A percentile compares a stretch with the other conserved stretches of the same genome.
Evolutionary conservation across 2,888 invertebrate species (phyloP).

Genomic region (Macaria liturata): DNA sequence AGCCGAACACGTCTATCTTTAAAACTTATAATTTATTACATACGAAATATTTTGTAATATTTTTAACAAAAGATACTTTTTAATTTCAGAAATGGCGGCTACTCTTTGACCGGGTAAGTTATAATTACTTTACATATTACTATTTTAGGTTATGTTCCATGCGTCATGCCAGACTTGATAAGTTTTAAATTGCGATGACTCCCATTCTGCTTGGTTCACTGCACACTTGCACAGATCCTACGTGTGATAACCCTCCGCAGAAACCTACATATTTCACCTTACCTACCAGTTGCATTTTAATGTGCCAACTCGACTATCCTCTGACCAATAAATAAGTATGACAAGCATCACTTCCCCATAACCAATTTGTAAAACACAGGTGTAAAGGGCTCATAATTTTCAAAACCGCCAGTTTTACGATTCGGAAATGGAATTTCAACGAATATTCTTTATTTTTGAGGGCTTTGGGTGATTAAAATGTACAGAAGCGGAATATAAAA

Average conservation of each 20-base stretch:
- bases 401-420: slow-evolving; percentile 63
- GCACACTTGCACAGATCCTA: slow-evolving; percentile 10
- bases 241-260: slow-evolving; percentile 18
- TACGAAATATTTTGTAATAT: too few relatives aligned
- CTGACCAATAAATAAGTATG: slow-evolving; percentile 19
- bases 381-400: slow-evolving; percentile 52
- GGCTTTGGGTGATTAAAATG: slow-evolving; percentile 73
- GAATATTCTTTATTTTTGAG: slow-evolving; percentile 57
- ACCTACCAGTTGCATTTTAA: slow-evolving; percentile 4
- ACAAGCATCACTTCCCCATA: slow-evolving; percentile 12
- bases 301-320: slow-evolving; percentile 7
- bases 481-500: slow-evolving; percentile 72
- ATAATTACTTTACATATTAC: neutral
- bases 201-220: slow-evolving; percentile 1
- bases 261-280: neutral
- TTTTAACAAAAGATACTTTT: too few relatives aligned
- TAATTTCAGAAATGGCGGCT: slow-evolving; percentile 92
- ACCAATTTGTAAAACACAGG: slow-evolving; percentile 41
- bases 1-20: too few relatives aligned
- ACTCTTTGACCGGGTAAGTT: slow-evolving; percentile 91
- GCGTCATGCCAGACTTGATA: too few relatives aligned
- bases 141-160: too few relatives aligned
- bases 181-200: slow-evolving; percentile 7
- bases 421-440: slow-evolving; percentile 68
- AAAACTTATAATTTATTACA: too few relatives aligned